Conservation (phyloP, 2,113 vertebrate genomes). For the human (Homo sapiens) region GRCh38 chrX:12710001-12710500, state of each 20-base stretch:
- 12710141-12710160: accelerated
- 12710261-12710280: not conserved
- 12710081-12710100: too few species aligned
- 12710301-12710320: constrained; percentile 43
- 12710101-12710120: too few species aligned
- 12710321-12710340: not conserved
- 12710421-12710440: constrained; percentile 98
- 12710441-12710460: constrained; percentile 98
- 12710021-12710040: too few species aligned
- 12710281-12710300: not conserved
- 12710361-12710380: constrained; percentile 66
- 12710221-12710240: not conserved
- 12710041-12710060: too few species aligned
- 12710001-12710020: too few species aligned
- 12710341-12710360: constrained; percentile 13
- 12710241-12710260: not conserved
- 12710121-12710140: too few species aligned
- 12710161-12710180: not conserved
- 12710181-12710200: not conserved
- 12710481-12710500: constrained; percentile 97
- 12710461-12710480: constrained; percentile 96
- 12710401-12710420: constrained; percentile 97
- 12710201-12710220: not conserved
- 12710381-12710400: constrained; percentile 87
- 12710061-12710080: too few species aligned